Evolutionary conservation across 2,797 vertebrate species (phyloP), one percentile per base, ranked within the genome.

Genomic region (Tragelaphus oryx): DNA sequence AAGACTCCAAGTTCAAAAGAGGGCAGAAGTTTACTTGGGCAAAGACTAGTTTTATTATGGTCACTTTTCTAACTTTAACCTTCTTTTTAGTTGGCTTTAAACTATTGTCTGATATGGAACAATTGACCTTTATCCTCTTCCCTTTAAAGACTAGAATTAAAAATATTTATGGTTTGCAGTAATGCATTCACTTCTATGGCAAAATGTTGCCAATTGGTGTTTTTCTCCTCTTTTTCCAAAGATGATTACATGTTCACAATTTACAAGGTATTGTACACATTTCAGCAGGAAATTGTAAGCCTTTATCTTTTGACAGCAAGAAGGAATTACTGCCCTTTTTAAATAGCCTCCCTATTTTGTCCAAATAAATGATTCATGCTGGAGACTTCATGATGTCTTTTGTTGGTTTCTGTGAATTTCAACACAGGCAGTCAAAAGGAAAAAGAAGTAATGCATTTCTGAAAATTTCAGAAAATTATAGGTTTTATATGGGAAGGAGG

Each of bases 231-330:
- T 95, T 97, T 97, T 96, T 97, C 91, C 93, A 92, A 97, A 80
- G 95, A 94, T 96, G 96, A 98, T 98, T 97, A 96, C 94, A 96
- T 98, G 97, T 95, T 96, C 94, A 96, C 41, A 91, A 93, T 98
- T 98, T 97, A 95, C 95, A 98, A 98, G 87, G 84, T 97, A 96
- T 97, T 98, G 96, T 95, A 97, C 18, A 97, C 95, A 98, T 98
- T 98, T 97, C 97, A 78, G 95, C 96, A 97, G 97, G 97, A 98
- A 98, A 98, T 95, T 84, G 92, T 97, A 98, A 97, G 92, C 90
- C 94, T 98, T 98, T 98, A 95, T 98, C 97, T 98, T 98, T 97
- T 98, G 98, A 98, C 97, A 98, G 93, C 93, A 87, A 95, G 97
- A 97, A 93, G 91, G 97, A 98, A 98, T 98, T 98, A 97, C 87